These are phyloP conservation scores for Cuniculus paca DNA, from an alignment of 2,797 vertebrate genomes.

Conservation along the genomic window DNA sequence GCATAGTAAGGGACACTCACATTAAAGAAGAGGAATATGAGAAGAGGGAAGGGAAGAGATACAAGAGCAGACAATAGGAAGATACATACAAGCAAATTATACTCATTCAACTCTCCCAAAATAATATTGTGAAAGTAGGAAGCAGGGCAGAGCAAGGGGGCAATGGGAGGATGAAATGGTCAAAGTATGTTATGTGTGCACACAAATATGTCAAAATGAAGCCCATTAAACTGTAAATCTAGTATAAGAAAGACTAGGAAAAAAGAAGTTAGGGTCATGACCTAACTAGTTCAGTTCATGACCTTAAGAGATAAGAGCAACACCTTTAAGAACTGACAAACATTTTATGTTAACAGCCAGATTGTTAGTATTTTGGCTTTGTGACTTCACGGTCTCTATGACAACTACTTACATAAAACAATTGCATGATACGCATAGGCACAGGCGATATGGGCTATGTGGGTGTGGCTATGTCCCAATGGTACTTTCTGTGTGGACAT, in stretches of 20 bases:
- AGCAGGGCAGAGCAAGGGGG: background rate
- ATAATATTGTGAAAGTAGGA: background rate
- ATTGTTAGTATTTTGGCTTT: conserved; percentile 50
- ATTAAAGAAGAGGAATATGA: background rate
- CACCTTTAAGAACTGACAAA: background rate
- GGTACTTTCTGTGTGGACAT: background rate
- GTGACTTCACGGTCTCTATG: background rate
- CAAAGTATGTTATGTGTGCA: background rate
- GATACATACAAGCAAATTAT: background rate
- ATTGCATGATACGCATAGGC: background rate
- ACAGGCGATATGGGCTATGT: background rate
- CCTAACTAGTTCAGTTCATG: background rate
- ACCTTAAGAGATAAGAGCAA: background rate
- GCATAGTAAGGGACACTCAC: background rate
- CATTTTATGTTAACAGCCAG: background rate
- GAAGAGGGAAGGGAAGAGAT: background rate
- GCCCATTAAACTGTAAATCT: background rate
- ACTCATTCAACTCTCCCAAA: background rate
- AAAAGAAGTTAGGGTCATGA: background rate
- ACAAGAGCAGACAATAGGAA: background rate
- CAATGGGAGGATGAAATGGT: background rate
- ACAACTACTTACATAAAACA: background rate
- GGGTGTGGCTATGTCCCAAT: background rate
- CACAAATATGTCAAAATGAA: background rate
- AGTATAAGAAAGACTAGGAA: background rate